Base-by-base conservation (phyloP, 2,113 vertebrate genomes). In the Phycodurus eques region DNA sequence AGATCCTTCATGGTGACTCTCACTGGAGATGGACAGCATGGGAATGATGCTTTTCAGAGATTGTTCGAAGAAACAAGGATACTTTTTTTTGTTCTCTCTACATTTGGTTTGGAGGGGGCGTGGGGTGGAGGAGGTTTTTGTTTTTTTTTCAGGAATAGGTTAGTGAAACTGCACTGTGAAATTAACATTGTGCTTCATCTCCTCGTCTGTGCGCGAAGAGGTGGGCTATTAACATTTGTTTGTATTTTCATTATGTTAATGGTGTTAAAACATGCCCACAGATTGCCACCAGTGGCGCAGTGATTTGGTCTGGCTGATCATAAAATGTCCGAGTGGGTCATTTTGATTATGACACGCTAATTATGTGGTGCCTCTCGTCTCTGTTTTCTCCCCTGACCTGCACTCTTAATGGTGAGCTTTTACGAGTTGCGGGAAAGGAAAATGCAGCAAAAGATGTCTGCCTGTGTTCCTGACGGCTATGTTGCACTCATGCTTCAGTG, bases 331-430 rank as follows among this genome's bases (percentile, higher is more conserved):
- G 95, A 97, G 95, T 95, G 96, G 96, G 96, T 96, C 95, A 95
- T 97, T 97, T 98, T 98, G 96, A 98, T 98, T 98, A 97, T 98
- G 96, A 98, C 95, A 96, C 94, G 94, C 96, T 98, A 98, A 98
- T 98, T 98, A 98, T 95, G 96, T 96, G 96, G 96, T 95, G 94
- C 94, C 93, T 95, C 93, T 93, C 92, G 91, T 93, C 73, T 87
- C 67, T 84, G 80, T 82, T 77, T 77, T 67, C 76, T 71, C 59
- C 54, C 79, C 77, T 35, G 93, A 95, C 94, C 95, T 94, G 92
- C 95, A 93, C 94, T 96, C 95, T 96, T 98, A 98, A 98, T 96
- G 96, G 96, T 96, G 94, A 96, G 95, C 94, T 95, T 92, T 97
- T 98, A 96, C 95, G 96, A 96, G 95, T 96, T 95, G 92, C 79